Evolutionary conservation across 2,888 invertebrate species (phyloP), one percentile per base, ranked within the genome.

Genomic region (Pelosia muscerda): DNA sequence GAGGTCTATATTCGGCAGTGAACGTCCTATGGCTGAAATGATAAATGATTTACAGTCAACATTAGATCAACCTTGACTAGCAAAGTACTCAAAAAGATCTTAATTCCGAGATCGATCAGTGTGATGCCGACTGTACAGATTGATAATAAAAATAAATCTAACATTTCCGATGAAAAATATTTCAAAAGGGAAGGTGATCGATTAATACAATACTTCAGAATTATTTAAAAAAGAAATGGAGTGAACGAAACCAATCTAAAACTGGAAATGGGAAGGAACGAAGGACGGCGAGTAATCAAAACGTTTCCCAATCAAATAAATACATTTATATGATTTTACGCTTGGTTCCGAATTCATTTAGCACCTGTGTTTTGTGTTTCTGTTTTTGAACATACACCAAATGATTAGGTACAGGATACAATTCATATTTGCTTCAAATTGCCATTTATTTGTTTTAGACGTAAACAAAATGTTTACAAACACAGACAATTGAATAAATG

Each of bases 251-350:
- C 25, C 54, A 25, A 57, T 28, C 31, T 57, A 31, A 57, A 57
- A n/a, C 22, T 19, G 28, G 28, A 31, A 57, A 57, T 31, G 26
- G 2, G n/a, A n/a, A 25, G 54, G 19, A 49, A 55, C 25, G 13
- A 25, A 25, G 23, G 54, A 55, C 54, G 54, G 25, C 13, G 25
- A n/a, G 49, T 1, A 57, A 28, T 57, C 28, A 28, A 57, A 57
- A 57, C 31, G 31, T 57, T 57, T n/a, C 57, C 31, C 31, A 57
- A 57, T 57, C 28, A 31, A n/a, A 28, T 57, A 57, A 57, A 57
- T 28, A 28, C n/a, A n/a, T n/a, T n/a, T 57, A 22, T 8, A 57
- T 19, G 25, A 57, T 31, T 57, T 57, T 57, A 57, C n/a, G 4
- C n/a, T 19, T 19, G 55, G 23, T 55, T 26, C 23, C 13, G n/a